These are phyloP conservation scores for Schizotus pectinicornis DNA, from an alignment of 2,888 invertebrate genomes.

Conservation along the genomic window DNA sequence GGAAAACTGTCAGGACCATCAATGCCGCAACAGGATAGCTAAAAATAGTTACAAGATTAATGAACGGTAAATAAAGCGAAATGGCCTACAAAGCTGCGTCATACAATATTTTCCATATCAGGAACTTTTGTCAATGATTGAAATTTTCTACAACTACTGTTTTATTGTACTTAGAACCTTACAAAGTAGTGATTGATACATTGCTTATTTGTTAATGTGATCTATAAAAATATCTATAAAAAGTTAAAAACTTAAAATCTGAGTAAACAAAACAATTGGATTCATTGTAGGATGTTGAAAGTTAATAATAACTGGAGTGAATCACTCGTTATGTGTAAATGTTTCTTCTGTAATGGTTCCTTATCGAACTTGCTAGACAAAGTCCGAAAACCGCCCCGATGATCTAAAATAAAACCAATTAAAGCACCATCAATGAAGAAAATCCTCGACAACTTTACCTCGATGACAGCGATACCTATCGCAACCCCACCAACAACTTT, in stretches of 20 bases:
- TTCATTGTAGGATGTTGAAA: not conserved
- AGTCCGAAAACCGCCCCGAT: constrained; percentile 82
- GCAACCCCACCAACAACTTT: constrained; percentile 69
- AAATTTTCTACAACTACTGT: not conserved
- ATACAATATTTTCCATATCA: constrained; percentile 18
- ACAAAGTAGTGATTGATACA: no score
- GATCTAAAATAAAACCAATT: constrained; percentile 65
- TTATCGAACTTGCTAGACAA: constrained; percentile 84
- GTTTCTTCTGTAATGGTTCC: constrained; percentile 76
- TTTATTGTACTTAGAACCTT: no score
- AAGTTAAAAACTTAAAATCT: constrained; percentile 15
- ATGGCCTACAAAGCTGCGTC: not conserved
- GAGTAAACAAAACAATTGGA: constrained; percentile 18
- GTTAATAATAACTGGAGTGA: not conserved
- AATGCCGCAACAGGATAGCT: constrained; percentile 44
- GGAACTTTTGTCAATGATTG: not conserved
- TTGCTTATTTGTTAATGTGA: no score
- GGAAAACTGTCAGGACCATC: constrained; percentile 44
- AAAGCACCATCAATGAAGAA: constrained; percentile 1
- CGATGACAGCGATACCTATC: constrained; percentile 72
- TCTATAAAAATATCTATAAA: not conserved
- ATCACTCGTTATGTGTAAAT: constrained; percentile 42
- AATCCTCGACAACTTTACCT: constrained; percentile 60
- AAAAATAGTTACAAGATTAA: not conserved
- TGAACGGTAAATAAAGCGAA: not conserved